Conservation (phyloP, 2,888 invertebrate genomes). For the Drosophila mayaguana region DNA sequence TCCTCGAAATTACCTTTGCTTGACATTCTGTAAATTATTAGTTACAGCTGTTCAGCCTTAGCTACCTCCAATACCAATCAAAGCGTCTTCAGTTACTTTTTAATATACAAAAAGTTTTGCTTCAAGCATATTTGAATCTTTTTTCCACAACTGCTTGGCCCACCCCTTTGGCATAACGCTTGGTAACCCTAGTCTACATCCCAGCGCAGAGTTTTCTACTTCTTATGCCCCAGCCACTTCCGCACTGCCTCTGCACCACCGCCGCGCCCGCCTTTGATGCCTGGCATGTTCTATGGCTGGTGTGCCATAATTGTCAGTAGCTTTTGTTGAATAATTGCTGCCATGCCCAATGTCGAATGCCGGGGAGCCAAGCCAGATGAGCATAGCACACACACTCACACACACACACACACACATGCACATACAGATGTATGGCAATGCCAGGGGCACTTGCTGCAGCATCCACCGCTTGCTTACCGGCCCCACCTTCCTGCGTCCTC, state of each 20-base stretch:
- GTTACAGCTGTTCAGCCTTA: background rate
- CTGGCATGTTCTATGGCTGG: constrained; percentile 60
- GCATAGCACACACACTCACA: constrained; percentile 37
- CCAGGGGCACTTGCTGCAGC: constrained; percentile 51
- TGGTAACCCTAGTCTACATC: constrained; percentile 20
- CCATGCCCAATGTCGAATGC: constrained; percentile 76
- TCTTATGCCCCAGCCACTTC: constrained; percentile 1
- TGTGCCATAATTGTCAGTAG: constrained; percentile 79
- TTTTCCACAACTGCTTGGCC: constrained; percentile 12
- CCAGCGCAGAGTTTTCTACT: constrained; percentile 1
- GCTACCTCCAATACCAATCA: background rate
- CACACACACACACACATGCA: background rate
- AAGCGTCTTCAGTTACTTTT: background rate
- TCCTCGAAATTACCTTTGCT: no score
- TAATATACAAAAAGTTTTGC: background rate
- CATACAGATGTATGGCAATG: constrained; percentile 28
- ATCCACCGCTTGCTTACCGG: constrained; percentile 4
- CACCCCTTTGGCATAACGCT: constrained; percentile 26
- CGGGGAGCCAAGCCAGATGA: constrained; percentile 58
- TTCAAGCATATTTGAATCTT: background rate
- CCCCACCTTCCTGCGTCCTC: background rate
- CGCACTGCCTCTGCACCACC: background rate
- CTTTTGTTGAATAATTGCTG: constrained; percentile 81
- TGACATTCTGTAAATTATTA: no score
- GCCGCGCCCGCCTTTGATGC: constrained; percentile 4